These are phyloP conservation scores for Eulemur rufifrons DNA, from an alignment of 2,113 vertebrate species.

Conservation along the genomic window DNA sequence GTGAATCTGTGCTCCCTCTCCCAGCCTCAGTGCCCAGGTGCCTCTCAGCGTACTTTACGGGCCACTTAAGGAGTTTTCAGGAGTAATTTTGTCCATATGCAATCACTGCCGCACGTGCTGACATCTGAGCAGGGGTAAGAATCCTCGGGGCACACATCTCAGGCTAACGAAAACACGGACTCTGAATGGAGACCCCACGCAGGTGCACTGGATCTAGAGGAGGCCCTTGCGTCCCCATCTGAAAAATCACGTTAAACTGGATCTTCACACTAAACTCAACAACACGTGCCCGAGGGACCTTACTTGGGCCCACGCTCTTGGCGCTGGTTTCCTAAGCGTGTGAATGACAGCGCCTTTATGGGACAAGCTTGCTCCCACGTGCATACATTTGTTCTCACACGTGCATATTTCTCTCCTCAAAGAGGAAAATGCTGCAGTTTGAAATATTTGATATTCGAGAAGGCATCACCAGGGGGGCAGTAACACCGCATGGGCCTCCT, in stretches of 20 bases:
- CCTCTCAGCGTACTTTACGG: not conserved
- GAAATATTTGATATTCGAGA: not conserved
- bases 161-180: not conserved
- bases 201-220: not conserved
- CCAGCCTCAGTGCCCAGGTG: not conserved
- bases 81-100: not conserved
- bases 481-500: not conserved
- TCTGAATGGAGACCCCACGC: not conserved
- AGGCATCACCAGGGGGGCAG: not conserved
- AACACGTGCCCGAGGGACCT: not conserved
- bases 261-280: not conserved
- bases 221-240: not conserved
- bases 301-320: not conserved
- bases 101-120: not conserved
- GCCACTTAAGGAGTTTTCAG: not conserved
- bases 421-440: not conserved
- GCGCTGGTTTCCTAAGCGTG: not conserved
- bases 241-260: not conserved
- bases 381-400: not conserved
- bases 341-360: not conserved
- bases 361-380: not conserved
- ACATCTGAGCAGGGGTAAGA: not conserved
- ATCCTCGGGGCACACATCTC: not conserved
- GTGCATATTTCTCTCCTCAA: too few species aligned
- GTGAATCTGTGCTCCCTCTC: not conserved